Conservation (phyloP, 2,113 vertebrate genomes). For the Nothocercus julius region DNA sequence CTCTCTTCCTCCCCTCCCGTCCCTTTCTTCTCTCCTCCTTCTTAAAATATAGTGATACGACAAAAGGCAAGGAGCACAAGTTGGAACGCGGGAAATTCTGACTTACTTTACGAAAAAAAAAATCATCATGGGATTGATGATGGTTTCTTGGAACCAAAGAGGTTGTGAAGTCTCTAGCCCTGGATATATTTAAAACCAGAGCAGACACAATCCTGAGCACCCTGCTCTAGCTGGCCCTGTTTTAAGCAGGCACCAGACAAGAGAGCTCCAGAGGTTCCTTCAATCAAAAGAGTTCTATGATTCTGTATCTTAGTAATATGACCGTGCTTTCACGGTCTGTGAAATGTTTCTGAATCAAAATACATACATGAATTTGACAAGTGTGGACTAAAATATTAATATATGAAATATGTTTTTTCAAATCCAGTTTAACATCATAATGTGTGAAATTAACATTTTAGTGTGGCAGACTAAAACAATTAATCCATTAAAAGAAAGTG, state of each 20-base stretch:
- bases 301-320: not conserved
- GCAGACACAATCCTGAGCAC: not conserved
- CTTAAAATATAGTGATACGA: not conserved
- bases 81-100: not conserved
- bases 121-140: not conserved
- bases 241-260: not conserved
- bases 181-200: not conserved
- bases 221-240: not conserved
- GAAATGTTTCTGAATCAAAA: not conserved
- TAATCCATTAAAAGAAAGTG: not conserved
- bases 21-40: not conserved
- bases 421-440: not conserved
- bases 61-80: not conserved
- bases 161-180: accelerated
- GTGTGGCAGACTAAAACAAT: not conserved
- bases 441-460: not conserved
- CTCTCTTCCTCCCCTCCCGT: too few species aligned
- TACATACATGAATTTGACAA: not conserved
- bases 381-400: not conserved
- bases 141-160: not conserved
- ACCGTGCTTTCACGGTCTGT: not conserved
- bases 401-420: not conserved
- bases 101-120: not conserved
- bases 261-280: not conserved
- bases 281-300: not conserved